Percentiles rank a stretch among this genome's conserved stretches.
phyloP scores from a whole-genome alignment of 2,797 vertebrate genomes.

The Parauchenoglanis ngamensis region DNA sequence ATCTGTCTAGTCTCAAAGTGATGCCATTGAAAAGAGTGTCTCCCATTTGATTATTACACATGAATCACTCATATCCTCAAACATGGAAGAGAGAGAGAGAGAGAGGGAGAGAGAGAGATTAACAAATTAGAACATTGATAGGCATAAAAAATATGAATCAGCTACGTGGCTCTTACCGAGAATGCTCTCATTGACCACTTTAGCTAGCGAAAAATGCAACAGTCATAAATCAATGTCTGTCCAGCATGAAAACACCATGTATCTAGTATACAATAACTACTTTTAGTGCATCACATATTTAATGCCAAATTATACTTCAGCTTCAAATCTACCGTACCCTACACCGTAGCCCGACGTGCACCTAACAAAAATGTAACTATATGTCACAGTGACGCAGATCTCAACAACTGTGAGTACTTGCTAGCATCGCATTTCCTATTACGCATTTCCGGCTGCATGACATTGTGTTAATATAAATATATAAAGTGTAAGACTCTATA shows the following conservation, averaged over 20 bases:
- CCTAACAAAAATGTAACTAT: too few species aligned
- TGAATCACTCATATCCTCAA: background rate
- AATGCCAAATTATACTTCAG: too few species aligned
- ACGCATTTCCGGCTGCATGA: too few species aligned
- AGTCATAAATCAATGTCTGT: background rate
- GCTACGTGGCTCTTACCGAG: background rate
- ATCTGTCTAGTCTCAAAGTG: conserved; percentile 50
- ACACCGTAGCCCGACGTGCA: too few species aligned
- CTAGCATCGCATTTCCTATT: too few species aligned
- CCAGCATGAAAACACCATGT: background rate
- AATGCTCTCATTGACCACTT: conserved; percentile 19
- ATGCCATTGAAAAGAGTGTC: conserved; percentile 46
- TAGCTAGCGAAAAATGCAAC: background rate
- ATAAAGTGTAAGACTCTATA: too few species aligned
- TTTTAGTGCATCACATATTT: background rate
- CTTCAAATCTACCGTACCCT: too few species aligned
- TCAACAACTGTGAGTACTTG: too few species aligned
- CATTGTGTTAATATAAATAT: too few species aligned
- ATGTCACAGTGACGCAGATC: too few species aligned
- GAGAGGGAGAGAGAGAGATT: background rate
- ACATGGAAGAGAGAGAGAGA: background rate
- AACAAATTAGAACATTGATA: background rate
- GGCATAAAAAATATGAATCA: conserved; percentile 3
- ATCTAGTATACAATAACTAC: background rate
- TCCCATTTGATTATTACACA: conserved; percentile 48